These are phyloP conservation scores for Holothuria glaberrima DNA, from an alignment of 35 echinoderm and acorn worm genomes.

Conservation along the genomic window DNA sequence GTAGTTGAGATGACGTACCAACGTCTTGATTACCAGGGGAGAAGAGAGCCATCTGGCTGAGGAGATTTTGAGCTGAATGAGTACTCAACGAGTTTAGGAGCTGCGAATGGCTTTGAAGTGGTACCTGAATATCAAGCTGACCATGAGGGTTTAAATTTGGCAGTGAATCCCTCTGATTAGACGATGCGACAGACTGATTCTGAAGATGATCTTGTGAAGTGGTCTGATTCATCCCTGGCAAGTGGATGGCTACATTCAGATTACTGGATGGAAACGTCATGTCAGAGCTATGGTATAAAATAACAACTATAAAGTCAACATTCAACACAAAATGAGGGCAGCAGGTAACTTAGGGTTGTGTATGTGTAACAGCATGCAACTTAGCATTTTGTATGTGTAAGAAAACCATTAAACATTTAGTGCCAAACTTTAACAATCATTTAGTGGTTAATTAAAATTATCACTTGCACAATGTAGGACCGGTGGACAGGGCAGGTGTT, in stretches of 20 bases:
- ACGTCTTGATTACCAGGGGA: constrained; percentile 21
- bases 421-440: too few relatives aligned
- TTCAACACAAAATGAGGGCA: too few relatives aligned
- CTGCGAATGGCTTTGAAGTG: constrained; percentile 5
- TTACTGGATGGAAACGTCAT: not conserved
- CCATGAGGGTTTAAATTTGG: not conserved
- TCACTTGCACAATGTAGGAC: too few relatives aligned
- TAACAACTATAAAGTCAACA: too few relatives aligned
- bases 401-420: too few relatives aligned
- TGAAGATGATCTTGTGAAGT: too few relatives aligned
- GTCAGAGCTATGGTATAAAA: not conserved
- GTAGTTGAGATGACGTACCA: constrained; percentile 3
- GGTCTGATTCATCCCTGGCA: not conserved
- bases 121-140: constrained; percentile 27
- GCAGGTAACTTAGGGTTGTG: too few relatives aligned
- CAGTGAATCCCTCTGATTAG: constrained; percentile 4
- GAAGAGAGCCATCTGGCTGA: constrained; percentile 26
- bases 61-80: constrained; percentile 17
- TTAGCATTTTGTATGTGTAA: too few relatives aligned
- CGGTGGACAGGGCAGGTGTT: too few relatives aligned
- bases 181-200: too few relatives aligned
- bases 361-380: too few relatives aligned
- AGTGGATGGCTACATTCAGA: constrained; percentile 6
- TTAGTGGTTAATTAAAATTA: too few relatives aligned
- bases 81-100: not conserved